Evolutionary conservation across 1,140 invertebrate species (phyloP).

Genomic region (Venustaconcha ellipsiformis): DNA sequence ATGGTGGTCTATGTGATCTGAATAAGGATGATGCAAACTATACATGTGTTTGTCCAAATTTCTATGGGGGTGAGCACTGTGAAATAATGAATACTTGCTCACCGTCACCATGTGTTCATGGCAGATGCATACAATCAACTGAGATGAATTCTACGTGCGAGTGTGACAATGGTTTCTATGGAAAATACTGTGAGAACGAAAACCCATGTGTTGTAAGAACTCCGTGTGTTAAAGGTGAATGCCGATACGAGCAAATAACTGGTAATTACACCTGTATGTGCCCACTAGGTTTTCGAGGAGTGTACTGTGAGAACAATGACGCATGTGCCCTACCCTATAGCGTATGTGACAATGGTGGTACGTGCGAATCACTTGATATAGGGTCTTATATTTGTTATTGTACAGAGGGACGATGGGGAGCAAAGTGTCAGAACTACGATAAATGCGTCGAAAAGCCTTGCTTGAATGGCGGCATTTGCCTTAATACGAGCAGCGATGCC

Average conservation of each 20-base stretch:
- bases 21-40: constrained; percentile 26
- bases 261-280: constrained; percentile 83
- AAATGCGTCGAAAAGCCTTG: constrained; percentile 56
- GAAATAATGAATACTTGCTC: constrained; percentile 40
- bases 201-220: constrained; percentile 35
- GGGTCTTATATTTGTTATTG: constrained; percentile 58
- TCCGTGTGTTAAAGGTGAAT: constrained; percentile 62
- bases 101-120: constrained; percentile 61
- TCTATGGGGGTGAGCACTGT: constrained; percentile 74
- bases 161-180: constrained; percentile 78
- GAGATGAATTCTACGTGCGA: constrained; percentile 77
- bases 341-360: constrained; percentile 56
- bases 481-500: constrained; percentile 20
- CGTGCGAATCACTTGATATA: constrained; percentile 44
- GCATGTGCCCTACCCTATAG: constrained; percentile 21
- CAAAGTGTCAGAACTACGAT: constrained; percentile 56
- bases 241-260: constrained; percentile 39
- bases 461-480: constrained; percentile 44
- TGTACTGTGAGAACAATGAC: constrained; percentile 74
- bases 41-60: constrained; percentile 75
- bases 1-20: constrained; percentile 85
- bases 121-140: constrained; percentile 49
- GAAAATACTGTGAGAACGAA: constrained; percentile 74
- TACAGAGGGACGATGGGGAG: constrained; percentile 58
- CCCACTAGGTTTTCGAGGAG: constrained; percentile 73